Evolutionary conservation across 2,888 invertebrate species (phyloP).

Genomic region (Eulithis prunata): DNA sequence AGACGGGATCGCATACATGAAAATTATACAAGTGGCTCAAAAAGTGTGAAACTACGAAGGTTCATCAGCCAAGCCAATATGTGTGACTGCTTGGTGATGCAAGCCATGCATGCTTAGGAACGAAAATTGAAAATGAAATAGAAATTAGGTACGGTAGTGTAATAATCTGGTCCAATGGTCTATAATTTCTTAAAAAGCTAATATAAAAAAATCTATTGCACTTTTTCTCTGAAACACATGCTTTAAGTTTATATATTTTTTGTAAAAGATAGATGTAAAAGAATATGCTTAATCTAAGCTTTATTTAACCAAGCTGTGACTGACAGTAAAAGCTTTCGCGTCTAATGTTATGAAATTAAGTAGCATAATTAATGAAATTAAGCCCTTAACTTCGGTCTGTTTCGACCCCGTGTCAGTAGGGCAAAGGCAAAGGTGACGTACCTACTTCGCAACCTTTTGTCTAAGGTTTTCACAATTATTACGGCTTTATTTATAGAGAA

Average conservation of each 20-base stretch:
- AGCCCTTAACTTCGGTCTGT: slow-evolving; percentile 17
- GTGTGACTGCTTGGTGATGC: no score
- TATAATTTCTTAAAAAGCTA: no score
- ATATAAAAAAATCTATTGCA: no score
- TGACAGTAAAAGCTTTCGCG: slow-evolving; percentile 21
- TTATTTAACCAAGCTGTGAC: slow-evolving; percentile 22
- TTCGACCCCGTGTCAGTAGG: slow-evolving; percentile 22
- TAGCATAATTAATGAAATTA: slow-evolving; percentile 28
- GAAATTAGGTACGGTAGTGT: no score
- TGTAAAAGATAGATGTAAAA: no score
- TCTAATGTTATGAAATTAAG: slow-evolving; percentile 31
- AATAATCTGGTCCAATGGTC: no score
- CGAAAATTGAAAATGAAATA: no score
- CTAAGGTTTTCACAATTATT: slow-evolving; percentile 11
- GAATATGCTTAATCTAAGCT: not conserved
- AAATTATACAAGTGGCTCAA: no score
- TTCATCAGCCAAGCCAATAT: no score
- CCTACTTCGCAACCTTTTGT: slow-evolving; percentile 19
- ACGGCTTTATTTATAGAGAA: not conserved
- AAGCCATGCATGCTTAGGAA: no score
- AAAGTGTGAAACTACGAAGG: no score
- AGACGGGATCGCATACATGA: not conserved
- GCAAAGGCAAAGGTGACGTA: slow-evolving; percentile 25
- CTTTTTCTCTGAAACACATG: no score
- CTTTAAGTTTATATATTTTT: not conserved